Conservation (phyloP, 1,140 invertebrate species). For the Papilio aristodemus region DNA sequence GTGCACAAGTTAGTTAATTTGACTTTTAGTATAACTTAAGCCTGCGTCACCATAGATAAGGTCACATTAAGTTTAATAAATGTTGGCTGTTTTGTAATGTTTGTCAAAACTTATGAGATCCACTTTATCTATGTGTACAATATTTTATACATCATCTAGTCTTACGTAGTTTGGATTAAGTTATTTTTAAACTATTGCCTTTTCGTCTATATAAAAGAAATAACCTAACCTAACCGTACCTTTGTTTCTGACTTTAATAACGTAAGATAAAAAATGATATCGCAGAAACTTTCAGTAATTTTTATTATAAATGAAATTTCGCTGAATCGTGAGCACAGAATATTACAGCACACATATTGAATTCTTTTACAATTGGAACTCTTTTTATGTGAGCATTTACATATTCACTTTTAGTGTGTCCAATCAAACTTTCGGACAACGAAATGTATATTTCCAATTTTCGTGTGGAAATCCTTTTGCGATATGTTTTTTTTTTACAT, state of each 20-base stretch:
- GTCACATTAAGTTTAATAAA: background rate
- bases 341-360: background rate
- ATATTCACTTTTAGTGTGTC: slow-evolving; percentile 9
- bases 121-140: too few relatives aligned
- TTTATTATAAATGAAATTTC: background rate
- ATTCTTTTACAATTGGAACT: background rate
- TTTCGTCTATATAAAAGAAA: too few relatives aligned
- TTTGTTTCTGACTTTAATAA: too few relatives aligned
- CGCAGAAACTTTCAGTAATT: background rate
- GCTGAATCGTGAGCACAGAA: background rate
- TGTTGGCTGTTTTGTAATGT: background rate
- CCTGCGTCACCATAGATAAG: slow-evolving; percentile 1
- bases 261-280: background rate
- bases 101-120: too few relatives aligned
- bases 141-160: too few relatives aligned
- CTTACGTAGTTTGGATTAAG: too few relatives aligned
- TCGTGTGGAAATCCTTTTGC: background rate
- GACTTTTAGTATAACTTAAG: slow-evolving; percentile 5
- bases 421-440: slow-evolving; percentile 17
- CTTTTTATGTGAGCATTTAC: background rate
- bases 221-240: too few relatives aligned
- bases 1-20: background rate
- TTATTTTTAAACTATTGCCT: too few relatives aligned
- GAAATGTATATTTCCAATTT: slow-evolving; percentile 7
- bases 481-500: too few relatives aligned